Conservation (phyloP, 2,888 invertebrate species). For the Drosophila pegasa region DNA sequence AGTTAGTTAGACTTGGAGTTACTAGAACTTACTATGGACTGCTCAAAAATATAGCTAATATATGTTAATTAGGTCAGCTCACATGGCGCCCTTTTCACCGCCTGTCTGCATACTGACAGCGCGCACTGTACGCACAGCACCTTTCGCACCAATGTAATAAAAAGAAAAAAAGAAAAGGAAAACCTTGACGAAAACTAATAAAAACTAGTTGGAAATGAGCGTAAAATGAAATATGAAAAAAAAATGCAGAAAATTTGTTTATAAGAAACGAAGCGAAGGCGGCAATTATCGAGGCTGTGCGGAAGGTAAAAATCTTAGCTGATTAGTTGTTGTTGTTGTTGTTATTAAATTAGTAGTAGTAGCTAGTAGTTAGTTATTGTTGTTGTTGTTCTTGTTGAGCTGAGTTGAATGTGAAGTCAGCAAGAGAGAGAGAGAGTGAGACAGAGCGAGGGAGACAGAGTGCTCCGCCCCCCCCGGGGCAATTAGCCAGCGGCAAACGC, state of each 20-base stretch:
- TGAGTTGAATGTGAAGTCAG: constrained; percentile 41
- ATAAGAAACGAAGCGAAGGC: constrained; percentile 19
- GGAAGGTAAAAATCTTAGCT: constrained; percentile 62
- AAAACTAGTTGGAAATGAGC: background rate
- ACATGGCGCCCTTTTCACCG: too few species aligned
- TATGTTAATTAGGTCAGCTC: background rate
- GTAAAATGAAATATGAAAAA: background rate
- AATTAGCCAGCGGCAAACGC: constrained; percentile 19
- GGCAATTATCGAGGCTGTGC: constrained; percentile 57
- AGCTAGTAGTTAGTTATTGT: constrained; percentile 21
- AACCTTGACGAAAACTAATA: constrained; percentile 13
- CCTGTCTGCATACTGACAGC: constrained; percentile 7
- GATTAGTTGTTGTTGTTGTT: constrained; percentile 47
- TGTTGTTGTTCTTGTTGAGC: constrained; percentile 19
- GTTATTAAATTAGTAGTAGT: constrained; percentile 15
- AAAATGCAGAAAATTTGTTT: background rate
- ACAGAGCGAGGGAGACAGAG: background rate
- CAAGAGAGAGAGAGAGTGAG: background rate
- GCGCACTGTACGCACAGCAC: constrained; percentile 12
- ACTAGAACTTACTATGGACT: too few species aligned
- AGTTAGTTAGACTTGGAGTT: background rate
- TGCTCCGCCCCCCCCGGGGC: background rate
- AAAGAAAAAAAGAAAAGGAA: constrained; percentile 2
- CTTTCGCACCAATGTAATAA: constrained; percentile 10
- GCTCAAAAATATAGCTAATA: background rate